Base-by-base conservation (phyloP, 2,888 invertebrate genomes). In the Luperina nickerlii region DNA sequence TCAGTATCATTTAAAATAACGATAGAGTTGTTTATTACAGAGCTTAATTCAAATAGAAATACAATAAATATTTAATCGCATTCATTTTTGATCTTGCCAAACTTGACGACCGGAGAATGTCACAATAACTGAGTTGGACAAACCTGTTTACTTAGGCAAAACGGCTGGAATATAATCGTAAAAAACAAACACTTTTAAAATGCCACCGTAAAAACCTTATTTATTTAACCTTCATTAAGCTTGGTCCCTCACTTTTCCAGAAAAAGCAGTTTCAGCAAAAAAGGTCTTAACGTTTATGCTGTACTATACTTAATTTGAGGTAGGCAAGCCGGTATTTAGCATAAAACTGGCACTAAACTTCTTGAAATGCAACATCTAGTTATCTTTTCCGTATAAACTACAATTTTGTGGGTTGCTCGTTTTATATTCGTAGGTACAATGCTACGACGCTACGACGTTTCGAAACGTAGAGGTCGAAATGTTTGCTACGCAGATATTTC, bases 191-290 rank as follows among this genome's bases (percentile, higher is more conserved):
- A 68, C 66, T 72, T 38, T 38, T 63, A 68, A 18, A 72, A 69
- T 32, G 15, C 57, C 65, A 48, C 5, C 27, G 63, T 67, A 74
- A 85, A 77, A 76, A 67, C 57, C 57, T 63, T 71, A 45, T 42
- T 6, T 42, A 11, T 70, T 85, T 76, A 67, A 79, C 83, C 76
- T 54, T 82, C 73, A 79, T 80, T 81, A 73, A 75, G 27, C 66
- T 42, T 80, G 63, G 67, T 32, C 68, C 38, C 20, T 66, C 62
- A 78, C 45, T 75, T 76, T 72, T 27, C 20, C 60, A 13, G 57
- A 70, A 84, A 57, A 74, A 74, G 65, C 78, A 63, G 69, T 79
- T 78, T 81, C 72, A 82, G 74, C 77, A 62, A 76, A 83, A 87
- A 76, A 70, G 67, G 42, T 79, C 75, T 70, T 76, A 79, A 78